A percentile compares a stretch with the other conserved stretches of the same genome.
These are phyloP conservation scores for Diachasmimorpha longicaudata DNA, from an alignment of 1,140 invertebrate genomes.

Conservation along the genomic window DNA sequence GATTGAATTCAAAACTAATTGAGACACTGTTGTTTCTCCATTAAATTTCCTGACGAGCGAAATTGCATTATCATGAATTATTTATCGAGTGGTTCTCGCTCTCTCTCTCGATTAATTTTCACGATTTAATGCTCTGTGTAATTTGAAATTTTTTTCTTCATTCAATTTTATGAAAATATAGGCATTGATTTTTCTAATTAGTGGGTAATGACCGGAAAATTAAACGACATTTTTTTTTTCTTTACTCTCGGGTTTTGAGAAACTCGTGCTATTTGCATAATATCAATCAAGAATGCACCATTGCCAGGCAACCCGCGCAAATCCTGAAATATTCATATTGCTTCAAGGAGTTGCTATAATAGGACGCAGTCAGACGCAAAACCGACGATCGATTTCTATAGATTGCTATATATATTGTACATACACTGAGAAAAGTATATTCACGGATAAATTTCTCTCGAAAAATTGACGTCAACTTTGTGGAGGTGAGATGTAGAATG, in stretches of 20 bases:
- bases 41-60: background rate
- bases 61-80: background rate
- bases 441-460: no score
- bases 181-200: background rate
- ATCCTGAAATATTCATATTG: background rate
- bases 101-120: background rate
- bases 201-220: no score
- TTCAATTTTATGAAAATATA: background rate
- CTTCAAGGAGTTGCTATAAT: background rate
- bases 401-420: background rate
- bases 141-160: background rate
- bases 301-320: background rate
- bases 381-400: background rate
- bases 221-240: background rate
- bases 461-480: no score
- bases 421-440: background rate
- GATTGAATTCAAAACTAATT: background rate
- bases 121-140: background rate
- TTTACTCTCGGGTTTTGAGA: background rate
- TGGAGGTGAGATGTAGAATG: no score
- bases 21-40: background rate
- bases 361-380: background rate
- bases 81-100: background rate
- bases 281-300: background rate
- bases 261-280: background rate